Conservation (phyloP, 2,113 vertebrate species). For the Cervus canadensis region DNA sequence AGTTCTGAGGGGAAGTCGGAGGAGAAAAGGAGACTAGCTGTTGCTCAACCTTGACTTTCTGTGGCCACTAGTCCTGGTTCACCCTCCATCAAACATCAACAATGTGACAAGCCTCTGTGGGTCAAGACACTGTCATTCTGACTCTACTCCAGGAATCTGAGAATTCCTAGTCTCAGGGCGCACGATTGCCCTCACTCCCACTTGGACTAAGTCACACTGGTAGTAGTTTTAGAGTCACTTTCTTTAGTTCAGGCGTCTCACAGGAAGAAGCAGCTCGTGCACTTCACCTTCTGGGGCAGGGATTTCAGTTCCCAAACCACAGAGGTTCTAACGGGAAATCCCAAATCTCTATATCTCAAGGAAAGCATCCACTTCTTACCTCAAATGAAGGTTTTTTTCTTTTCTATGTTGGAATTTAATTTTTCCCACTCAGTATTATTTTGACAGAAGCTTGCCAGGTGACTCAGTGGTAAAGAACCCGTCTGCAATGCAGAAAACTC, state of each 20-base stretch:
- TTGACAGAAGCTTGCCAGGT: not conserved
- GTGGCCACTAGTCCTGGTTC: not conserved
- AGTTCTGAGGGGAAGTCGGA: constrained; percentile 5
- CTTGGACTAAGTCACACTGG: not conserved
- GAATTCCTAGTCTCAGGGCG: not conserved
- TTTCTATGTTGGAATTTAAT: not conserved
- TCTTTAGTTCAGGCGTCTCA: not conserved
- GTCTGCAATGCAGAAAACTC: not conserved
- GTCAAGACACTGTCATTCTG: not conserved
- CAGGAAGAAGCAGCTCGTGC: not conserved
- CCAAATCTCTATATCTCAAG: not conserved
- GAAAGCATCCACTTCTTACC: not conserved
- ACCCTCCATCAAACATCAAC: not conserved
- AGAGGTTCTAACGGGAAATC: not conserved
- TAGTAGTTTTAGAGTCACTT: not conserved
- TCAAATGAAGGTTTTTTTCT: not conserved
- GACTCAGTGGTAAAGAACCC: not conserved
- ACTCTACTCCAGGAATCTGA: not conserved
- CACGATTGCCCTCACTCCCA: not conserved
- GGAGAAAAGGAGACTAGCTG: not conserved
- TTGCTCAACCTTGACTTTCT: constrained; percentile 29
- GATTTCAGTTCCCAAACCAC: not conserved
- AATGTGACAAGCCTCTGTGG: not conserved
- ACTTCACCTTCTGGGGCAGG: not conserved
- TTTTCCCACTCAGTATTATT: not conserved